Base-by-base conservation (phyloP, 1,140 invertebrate genomes). In the Ylistrum balloti region DNA sequence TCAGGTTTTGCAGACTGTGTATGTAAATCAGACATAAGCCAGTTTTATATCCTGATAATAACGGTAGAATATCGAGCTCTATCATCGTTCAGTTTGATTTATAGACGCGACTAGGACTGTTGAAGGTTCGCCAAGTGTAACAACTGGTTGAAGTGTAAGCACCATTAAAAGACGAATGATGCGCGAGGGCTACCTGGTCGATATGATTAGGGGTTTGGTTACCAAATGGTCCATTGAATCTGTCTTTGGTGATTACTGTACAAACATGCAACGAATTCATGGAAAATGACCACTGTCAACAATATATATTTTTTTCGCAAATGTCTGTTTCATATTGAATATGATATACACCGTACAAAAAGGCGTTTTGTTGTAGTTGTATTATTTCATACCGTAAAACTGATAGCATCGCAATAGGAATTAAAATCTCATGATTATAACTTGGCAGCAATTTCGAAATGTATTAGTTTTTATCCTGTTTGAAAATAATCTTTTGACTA, bases 21-120 rank as follows among this genome's bases (percentile, higher is more conserved):
- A 74, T 74, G 56, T 74, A 74, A 74, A 74, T 74, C 56, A 74
- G 56, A 74, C 56, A 11, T 74, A 74, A 74, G 56, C 13, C 56
- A 74, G 22, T 74, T 74, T 74, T 74, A 74, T 74, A 74, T 74
- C 56, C 56, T 74, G 56, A 28, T 74, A 74, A 74, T 74, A 74
- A 74, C n/a, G 56, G 56, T 74, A n/a, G 56, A 74, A 28, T 28
- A 28, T 74, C 56, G 56, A 17, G 22, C 17, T 74, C 22, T 74
- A 74, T 74, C 56, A 74, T 74, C 56, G 56, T 74, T 74, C n/a
- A 5, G 56, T 74, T 28, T 74, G 56, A 74, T 74, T 74, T 74
- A 74, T 74, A 28, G 56, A 5, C 13, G 35, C 35, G 5, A 38
- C 35, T 5, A 38, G 35, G 35, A 7, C 35, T 74, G 22, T 74